Conservation (phyloP, 2,113 vertebrate genomes). For the Haemorhous mexicanus region DNA sequence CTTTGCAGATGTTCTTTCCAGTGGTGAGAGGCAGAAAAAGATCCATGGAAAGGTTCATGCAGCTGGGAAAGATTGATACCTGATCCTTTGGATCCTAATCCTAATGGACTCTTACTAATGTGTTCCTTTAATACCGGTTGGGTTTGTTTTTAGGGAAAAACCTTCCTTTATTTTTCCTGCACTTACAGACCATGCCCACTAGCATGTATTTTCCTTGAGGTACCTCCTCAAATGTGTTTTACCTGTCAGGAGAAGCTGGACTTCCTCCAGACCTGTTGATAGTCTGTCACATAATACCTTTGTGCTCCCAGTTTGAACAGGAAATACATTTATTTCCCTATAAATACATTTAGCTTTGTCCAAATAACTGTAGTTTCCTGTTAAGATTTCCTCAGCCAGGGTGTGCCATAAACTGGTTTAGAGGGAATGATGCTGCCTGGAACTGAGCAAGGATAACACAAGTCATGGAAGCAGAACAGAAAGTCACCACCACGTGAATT, state of each 20-base stretch:
- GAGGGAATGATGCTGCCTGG: constrained; percentile 1
- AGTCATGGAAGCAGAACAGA: constrained; percentile 1
- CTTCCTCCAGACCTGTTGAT: neutral
- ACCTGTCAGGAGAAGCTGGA: neutral
- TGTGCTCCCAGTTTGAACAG: neutral
- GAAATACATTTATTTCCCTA: constrained; percentile 42
- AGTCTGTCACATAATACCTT: neutral
- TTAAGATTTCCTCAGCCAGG: neutral
- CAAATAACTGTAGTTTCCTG: constrained; percentile 16
- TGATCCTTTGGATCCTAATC: neutral
- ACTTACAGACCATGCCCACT: neutral
- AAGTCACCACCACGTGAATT: neutral
- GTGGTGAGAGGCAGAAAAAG: neutral
- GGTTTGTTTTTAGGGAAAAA: neutral
- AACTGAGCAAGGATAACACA: neutral
- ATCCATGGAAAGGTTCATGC: neutral
- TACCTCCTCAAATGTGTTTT: neutral
- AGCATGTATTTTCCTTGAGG: neutral
- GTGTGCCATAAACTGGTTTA: constrained; percentile 11
- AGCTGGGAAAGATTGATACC: neutral
- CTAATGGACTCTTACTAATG: neutral
- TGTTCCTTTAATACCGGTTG: neutral
- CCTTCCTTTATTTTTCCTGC: neutral
- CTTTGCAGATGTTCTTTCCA: neutral
- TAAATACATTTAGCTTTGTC: neutral